Evolutionary conservation across 2,888 invertebrate species (phyloP), one percentile per base, ranked within the genome.

Genomic region (Resseliella maxima): DNA sequence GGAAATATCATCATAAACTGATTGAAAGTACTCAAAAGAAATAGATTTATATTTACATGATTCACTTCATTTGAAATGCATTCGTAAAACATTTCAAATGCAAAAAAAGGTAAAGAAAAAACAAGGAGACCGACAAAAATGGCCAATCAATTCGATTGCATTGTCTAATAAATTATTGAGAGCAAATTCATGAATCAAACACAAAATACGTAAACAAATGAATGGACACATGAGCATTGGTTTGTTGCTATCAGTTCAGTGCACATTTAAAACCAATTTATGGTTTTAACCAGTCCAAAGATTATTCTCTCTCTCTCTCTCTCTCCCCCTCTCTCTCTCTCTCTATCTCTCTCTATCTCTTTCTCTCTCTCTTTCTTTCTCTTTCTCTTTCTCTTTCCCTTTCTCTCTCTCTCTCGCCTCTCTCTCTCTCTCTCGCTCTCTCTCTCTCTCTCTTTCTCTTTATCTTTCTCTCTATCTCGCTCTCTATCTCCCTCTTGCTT

Each of bases 91-190:
- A n/a, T 50, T 50, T 8, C 50, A 50, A 50, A 10, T 21, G 21
- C 10, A 50, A 3, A 50, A 21, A 10, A 18, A 50, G 6, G 12
- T 8, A 12, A 6, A 50, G 15, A 18, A 21, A 50, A 10, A 21
- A 50, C 50, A 21, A 50, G 21, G 2, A 21, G 21, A 50, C 12
- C 24, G 59, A 59, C 1, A 59, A n/a, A 59, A 59, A 24, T 24
- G 3, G 6, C 5, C 72, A 31, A 72, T 35, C 72, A 72, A 31
- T 31, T 72, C 15, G 31, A 35, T 31, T 72, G 10, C 27, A 72
- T 1, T 35, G 31, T 72, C 72, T n/a, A 72, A 72, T 72, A 72
- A 72, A 72, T 72, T 72, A 72, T 72, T n/a, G 31, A 31, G 15
- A 31, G 72, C 18, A 31, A 31, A 15, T 35, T 72, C 31, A 72